Percentiles rank a stretch among this genome's conserved stretches.
Evolutionary conservation across 2,797 vertebrate genomes (phyloP).

Genomic region (Periparus ater): DNA sequence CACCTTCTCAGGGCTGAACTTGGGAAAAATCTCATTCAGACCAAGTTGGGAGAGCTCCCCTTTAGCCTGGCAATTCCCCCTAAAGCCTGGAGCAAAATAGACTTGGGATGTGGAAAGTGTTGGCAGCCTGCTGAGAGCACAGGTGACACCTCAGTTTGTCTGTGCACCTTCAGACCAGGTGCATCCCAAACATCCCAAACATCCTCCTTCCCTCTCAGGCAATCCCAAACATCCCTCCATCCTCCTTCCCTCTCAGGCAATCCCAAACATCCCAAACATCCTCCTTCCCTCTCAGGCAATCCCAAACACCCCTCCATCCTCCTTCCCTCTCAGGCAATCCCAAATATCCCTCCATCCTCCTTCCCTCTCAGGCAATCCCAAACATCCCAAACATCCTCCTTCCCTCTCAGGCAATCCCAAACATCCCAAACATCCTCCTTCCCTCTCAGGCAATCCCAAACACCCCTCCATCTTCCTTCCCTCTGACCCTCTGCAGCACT

Average conservation of each 20-base stretch:
- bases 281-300: not conserved
- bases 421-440: no score
- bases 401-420: not conserved
- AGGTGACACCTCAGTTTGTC: not conserved
- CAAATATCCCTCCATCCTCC: not conserved
- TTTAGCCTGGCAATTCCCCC: not conserved
- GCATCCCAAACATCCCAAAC: fast-evolving
- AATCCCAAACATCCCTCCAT: fast-evolving
- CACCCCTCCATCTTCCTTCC: not conserved
- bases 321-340: not conserved
- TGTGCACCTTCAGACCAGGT: fast-evolving
- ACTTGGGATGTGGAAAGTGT: not conserved
- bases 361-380: not conserved
- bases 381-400: not conserved
- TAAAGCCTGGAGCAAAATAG: not conserved
- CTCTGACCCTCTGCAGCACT: not conserved
- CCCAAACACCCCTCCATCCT: fast-evolving
- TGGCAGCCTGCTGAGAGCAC: not conserved
- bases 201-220: not conserved
- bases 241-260: not conserved
- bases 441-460: not conserved
- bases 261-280: fast-evolving
- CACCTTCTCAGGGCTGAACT: not conserved
- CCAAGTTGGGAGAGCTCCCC: fast-evolving
- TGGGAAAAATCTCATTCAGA: not conserved